Percentiles rank a stretch among this genome's conserved stretches.
These are phyloP conservation scores for Synergus umbraculus DNA, from an alignment of 2,888 invertebrate genomes.

Conservation along the genomic window DNA sequence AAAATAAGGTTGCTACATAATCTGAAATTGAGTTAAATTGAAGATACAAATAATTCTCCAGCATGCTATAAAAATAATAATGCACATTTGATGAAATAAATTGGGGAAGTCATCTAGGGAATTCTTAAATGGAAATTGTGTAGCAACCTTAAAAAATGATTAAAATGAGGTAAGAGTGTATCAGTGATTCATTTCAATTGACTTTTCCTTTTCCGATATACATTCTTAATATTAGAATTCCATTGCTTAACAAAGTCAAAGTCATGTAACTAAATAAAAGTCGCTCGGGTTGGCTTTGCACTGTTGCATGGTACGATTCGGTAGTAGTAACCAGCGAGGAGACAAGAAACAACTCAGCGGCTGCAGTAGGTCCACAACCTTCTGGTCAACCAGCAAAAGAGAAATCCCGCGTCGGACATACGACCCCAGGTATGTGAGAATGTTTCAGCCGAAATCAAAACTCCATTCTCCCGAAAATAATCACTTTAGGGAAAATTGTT, in stretches of 20 bases:
- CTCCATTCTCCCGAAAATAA: not conserved
- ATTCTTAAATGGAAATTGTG: no score
- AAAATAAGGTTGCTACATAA: not conserved
- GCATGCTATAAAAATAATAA: not conserved
- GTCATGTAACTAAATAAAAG: constrained; percentile 69
- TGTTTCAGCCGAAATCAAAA: constrained; percentile 54
- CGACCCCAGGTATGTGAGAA: constrained; percentile 73
- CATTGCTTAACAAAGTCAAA: constrained; percentile 46
- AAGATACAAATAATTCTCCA: not conserved
- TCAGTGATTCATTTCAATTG: not conserved
- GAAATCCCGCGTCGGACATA: constrained; percentile 78
- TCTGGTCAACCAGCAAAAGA: constrained; percentile 81
- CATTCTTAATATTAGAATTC: constrained; percentile 40
- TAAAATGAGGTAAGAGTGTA: not conserved
- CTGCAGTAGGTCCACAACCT: constrained; percentile 79
- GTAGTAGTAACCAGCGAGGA: constrained; percentile 76
- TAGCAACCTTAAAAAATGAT: not conserved
- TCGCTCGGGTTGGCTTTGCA: constrained; percentile 77
- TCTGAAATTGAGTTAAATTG: not conserved
- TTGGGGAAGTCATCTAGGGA: no score
- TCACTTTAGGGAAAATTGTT: not conserved
- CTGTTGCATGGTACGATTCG: constrained; percentile 77
- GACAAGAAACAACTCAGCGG: constrained; percentile 77
- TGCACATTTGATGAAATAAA: no score
- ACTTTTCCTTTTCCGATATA: not conserved